Evolutionary conservation across 1,140 invertebrate genomes (phyloP).

Genomic region (Gyrodactylus bullatarudis): DNA sequence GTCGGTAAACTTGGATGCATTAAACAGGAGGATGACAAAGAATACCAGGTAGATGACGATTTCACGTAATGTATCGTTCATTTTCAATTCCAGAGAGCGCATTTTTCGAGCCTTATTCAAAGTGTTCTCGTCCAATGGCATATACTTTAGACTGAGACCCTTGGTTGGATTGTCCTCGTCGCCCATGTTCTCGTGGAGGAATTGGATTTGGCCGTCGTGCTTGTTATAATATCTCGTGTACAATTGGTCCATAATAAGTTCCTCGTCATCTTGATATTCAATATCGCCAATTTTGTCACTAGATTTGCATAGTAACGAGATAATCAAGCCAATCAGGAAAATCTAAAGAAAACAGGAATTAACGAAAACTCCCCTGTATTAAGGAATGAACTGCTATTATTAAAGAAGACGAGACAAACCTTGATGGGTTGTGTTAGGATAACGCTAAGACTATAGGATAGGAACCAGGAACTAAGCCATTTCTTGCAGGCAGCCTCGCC

Average conservation of each 20-base stretch:
- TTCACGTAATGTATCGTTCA: slow-evolving; percentile 21
- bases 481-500: slow-evolving; percentile 25
- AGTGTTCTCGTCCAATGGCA: slow-evolving; percentile 15
- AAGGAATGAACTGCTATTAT: too few relatives aligned
- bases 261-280: neutral
- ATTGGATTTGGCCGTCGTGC: slow-evolving; percentile 1
- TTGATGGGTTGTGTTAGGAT: slow-evolving; percentile 24
- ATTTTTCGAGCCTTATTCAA: slow-evolving; percentile 18
- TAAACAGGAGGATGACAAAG: slow-evolving; percentile 22
- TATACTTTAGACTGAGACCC: neutral
- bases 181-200: neutral
- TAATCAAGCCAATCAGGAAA: neutral
- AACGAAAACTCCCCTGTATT: neutral
- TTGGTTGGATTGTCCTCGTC: neutral
- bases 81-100: slow-evolving; percentile 21
- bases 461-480: slow-evolving; percentile 26
- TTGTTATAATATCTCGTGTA: slow-evolving; percentile 5
- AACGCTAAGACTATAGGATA: slow-evolving; percentile 25
- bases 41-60: slow-evolving; percentile 19
- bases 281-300: neutral
- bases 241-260: neutral
- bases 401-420: neutral
- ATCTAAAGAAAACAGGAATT: neutral
- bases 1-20: slow-evolving; percentile 17
- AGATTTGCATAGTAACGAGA: neutral